phyloP scores from a whole-genome alignment of 2,888 invertebrate species.

The Xylota sylvarum region DNA sequence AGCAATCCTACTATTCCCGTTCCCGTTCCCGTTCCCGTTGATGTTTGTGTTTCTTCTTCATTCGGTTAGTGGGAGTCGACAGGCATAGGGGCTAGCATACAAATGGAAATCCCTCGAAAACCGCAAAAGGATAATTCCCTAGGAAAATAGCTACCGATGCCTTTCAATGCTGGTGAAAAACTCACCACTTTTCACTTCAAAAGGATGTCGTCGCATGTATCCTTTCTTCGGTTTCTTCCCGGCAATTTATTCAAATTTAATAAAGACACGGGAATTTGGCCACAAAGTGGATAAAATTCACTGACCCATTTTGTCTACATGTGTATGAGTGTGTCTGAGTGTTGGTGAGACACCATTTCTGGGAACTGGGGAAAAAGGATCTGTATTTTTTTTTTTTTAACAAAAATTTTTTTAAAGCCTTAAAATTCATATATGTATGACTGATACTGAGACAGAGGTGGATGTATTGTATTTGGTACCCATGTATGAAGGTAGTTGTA shows the following conservation, averaged over 20 bases:
- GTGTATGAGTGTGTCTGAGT: background rate
- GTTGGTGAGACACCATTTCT: conserved; percentile 32
- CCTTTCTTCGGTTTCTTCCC: conserved; percentile 69
- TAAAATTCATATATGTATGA: conserved; percentile 54
- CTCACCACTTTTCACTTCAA: conserved; percentile 64
- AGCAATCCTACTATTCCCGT: background rate
- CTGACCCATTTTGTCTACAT: conserved; percentile 77
- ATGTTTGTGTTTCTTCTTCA: conserved; percentile 17
- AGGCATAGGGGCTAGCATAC: conserved; percentile 6
- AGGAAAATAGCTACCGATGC: conserved; percentile 36
- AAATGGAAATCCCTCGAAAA: conserved; percentile 61
- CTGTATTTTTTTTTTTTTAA: conserved; percentile 32
- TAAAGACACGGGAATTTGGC: conserved; percentile 78
- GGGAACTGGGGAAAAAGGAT: conserved; percentile 37
- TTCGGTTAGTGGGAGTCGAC: background rate
- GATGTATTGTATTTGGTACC: background rate
- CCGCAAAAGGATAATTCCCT: conserved; percentile 68
- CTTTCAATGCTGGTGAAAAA: conserved; percentile 48
- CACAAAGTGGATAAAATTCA: conserved; percentile 79
- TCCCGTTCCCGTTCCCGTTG: background rate
- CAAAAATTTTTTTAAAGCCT: conserved; percentile 30
- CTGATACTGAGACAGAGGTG: conserved; percentile 27
- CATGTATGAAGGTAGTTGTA: background rate
- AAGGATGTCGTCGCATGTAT: conserved; percentile 63
- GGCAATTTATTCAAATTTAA: conserved; percentile 79